Base-by-base conservation (phyloP, 2,888 invertebrate species). In the Volucella inflata region DNA sequence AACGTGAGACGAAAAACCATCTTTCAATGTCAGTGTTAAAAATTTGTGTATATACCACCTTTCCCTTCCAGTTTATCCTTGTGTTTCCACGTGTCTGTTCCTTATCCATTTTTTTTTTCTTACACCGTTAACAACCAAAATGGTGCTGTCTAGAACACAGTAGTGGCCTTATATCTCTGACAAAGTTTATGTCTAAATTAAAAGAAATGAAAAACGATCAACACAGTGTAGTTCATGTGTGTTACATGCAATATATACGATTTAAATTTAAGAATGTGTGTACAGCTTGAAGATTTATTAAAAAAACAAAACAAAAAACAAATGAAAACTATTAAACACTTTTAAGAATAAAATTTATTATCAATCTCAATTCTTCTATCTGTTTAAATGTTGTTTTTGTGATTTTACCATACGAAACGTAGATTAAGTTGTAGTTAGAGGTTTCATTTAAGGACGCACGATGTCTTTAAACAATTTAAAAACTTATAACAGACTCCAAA, bases 341-440 rank as follows among this genome's bases (percentile, higher is more conserved):
- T 55, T 74, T 50, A 48, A 59, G 8, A 71, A 85, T 38, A 62
- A 67, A 72, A 72, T 77, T 79, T 48, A 30, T 30, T 30, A 30
- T 80, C 76, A 85, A 72, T 65, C 72, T 72, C 71, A 71, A 64
- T 30, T 65, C 53, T 77, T 55, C 36, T 67, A 53, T 72, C 81
- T 77, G 62, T 76, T 77, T 85, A 76, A 81, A 76, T 77, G 71
- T 80, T 80, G 76, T 80, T 80, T 76, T 85, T 85, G 85, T 85
- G 85, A 85, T 85, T 85, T 85, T 81, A 85, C 81, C 76, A 81
- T 85, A 85, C 81, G 85, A 85, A 75, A 71, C 76, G n/a, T 80
- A 85, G 81, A 51, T 60, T 85, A 72, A 77, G 81, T 60, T 72
- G 40, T 42, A 72, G 53, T 60, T 40, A 68, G 12, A 62, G 68